Percentiles rank a stretch among this genome's conserved stretches.
These are phyloP conservation scores for Sapayoa aenigma DNA, from an alignment of 2,113 vertebrate species.

Conservation along the genomic window DNA sequence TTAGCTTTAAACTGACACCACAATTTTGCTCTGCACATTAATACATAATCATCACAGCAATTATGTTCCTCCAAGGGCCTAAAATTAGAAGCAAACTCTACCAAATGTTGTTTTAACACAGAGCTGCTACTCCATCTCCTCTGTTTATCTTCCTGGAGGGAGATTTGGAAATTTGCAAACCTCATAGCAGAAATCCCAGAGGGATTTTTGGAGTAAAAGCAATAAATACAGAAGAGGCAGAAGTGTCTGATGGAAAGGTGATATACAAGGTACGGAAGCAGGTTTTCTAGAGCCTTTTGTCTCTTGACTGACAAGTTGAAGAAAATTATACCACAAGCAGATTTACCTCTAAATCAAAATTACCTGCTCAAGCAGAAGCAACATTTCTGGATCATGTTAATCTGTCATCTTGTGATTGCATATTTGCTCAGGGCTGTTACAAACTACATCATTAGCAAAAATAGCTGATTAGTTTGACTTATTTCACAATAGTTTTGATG, in stretches of 20 bases:
- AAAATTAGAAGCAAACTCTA: slow-evolving; percentile 17
- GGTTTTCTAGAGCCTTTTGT: not conserved
- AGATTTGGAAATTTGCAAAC: not conserved
- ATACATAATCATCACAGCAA: not conserved
- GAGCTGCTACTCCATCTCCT: not conserved
- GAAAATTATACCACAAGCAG: not conserved
- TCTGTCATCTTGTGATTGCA: not conserved
- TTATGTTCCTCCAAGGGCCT: not conserved
- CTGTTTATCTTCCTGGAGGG: not conserved
- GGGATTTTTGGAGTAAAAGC: not conserved
- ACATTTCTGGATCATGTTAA: not conserved
- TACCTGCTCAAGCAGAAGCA: not conserved
- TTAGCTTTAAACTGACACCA: not conserved
- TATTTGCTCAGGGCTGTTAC: not conserved
- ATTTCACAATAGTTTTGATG: not conserved
- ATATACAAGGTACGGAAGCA: not conserved
- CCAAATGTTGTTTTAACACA: not conserved
- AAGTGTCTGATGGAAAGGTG: not conserved
- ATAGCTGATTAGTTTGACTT: not conserved
- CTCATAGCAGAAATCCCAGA: not conserved
- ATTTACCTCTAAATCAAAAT: not conserved
- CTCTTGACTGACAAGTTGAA: not conserved
- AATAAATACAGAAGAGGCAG: not conserved
- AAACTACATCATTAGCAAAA: not conserved
- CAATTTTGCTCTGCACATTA: not conserved